Conservation (phyloP, 2,888 invertebrate genomes). For the Lasius fuliginosus region DNA sequence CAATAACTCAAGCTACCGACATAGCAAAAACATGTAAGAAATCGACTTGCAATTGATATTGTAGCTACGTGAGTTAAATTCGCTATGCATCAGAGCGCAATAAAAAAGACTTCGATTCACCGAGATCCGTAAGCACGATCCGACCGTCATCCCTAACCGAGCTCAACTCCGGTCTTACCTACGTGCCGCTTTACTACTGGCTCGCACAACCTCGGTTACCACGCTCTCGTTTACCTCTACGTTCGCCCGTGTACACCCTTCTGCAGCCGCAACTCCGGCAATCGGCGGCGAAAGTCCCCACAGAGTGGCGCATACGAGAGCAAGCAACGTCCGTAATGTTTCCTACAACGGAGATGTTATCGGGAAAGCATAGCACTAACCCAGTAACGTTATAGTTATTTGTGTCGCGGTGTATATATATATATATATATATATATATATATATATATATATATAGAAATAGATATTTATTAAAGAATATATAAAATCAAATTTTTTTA, state of each 20-base stretch:
- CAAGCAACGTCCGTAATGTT: constrained; percentile 43
- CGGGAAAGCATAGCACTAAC: constrained; percentile 1
- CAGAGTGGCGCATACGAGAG: constrained; percentile 58
- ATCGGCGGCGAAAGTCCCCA: constrained; percentile 43
- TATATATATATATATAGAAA: not conserved
- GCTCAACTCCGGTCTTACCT: constrained; percentile 43
- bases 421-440: no score
- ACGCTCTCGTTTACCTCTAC: constrained; percentile 32
- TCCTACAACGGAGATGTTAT: constrained; percentile 33
- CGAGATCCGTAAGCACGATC: constrained; percentile 59
- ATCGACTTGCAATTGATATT: constrained; percentile 62
- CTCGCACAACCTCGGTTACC: constrained; percentile 38
- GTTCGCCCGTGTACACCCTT: constrained; percentile 36
- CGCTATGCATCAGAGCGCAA: constrained; percentile 51
- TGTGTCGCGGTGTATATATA: not conserved
- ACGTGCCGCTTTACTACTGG: constrained; percentile 65
- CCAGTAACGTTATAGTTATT: not conserved
- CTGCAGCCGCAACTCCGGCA: constrained; percentile 29
- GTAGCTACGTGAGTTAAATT: constrained; percentile 56
- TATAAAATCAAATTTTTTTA: constrained; percentile 9
- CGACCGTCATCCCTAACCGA: constrained; percentile 34
- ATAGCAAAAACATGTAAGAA: constrained; percentile 18
- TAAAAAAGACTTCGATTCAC: constrained; percentile 52
- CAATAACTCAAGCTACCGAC: not conserved
- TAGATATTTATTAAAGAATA: constrained; percentile 12